Percentiles rank a stretch among this genome's conserved stretches.
These are phyloP conservation scores for Lepidurus arcticus DNA, from an alignment of 1,140 invertebrate genomes.

Conservation along the genomic window DNA sequence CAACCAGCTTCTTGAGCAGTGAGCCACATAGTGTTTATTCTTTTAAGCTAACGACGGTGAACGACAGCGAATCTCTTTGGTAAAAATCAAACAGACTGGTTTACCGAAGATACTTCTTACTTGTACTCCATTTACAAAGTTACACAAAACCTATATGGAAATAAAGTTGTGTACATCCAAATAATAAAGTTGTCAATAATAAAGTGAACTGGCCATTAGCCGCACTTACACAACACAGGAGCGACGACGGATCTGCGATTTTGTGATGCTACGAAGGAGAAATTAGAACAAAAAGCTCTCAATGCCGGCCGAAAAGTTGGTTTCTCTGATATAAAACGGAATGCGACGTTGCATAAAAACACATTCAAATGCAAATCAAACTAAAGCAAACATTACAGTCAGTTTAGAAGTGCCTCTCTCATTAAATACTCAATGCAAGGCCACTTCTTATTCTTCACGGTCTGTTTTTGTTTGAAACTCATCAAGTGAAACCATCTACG, in stretches of 20 bases:
- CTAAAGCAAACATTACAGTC: background rate
- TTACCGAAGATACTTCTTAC: no score
- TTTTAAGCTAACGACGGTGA: background rate
- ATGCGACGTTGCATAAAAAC: background rate
- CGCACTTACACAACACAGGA: no score
- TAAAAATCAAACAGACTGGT: background rate
- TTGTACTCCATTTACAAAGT: no score
- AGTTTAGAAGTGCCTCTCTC: background rate
- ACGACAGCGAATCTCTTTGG: background rate
- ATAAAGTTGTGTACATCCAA: no score
- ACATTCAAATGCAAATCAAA: background rate
- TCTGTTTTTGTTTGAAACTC: background rate
- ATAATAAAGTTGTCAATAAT: no score
- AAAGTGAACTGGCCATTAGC: no score
- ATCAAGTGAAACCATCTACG: background rate
- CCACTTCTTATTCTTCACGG: background rate
- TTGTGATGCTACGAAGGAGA: background rate
- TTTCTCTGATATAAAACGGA: background rate
- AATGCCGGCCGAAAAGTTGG: background rate
- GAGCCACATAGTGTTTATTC: slow-evolving; percentile 56
- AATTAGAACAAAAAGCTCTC: background rate
- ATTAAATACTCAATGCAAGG: background rate
- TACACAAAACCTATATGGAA: no score
- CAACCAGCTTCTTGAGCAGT: slow-evolving; percentile 60
- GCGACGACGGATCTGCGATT: no score